Conservation (phyloP, 2,888 invertebrate genomes). For the Gastrophysa polygoni region DNA sequence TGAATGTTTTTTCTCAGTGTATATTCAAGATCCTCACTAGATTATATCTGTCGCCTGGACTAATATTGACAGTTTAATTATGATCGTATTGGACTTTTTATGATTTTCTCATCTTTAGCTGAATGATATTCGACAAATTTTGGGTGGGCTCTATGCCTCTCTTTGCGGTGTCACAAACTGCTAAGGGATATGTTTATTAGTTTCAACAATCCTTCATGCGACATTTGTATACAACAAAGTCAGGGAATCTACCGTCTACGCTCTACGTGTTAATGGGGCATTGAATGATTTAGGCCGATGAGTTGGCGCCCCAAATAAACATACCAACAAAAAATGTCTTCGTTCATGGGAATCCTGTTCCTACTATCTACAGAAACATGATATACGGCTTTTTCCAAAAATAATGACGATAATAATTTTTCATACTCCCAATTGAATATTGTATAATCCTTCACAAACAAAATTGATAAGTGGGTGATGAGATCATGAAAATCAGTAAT, state of each 20-base stretch:
- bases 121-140: constrained; percentile 34
- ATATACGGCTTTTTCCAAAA: no score
- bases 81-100: constrained; percentile 24
- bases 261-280: constrained; percentile 30
- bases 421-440: no score
- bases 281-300: constrained; percentile 33
- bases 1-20: constrained; percentile 23
- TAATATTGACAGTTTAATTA: constrained; percentile 44
- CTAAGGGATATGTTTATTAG: constrained; percentile 27
- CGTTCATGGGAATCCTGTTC: constrained; percentile 12
- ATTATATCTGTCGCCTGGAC: constrained; percentile 35
- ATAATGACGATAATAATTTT: no score
- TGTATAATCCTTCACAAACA: no score
- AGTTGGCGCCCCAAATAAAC: constrained; percentile 23
- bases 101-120: constrained; percentile 28
- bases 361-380: neutral
- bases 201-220: constrained; percentile 25
- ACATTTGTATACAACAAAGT: constrained; percentile 33
- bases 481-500: no score
- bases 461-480: no score
- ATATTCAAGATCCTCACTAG: constrained; percentile 31
- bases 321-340: constrained; percentile 9
- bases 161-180: constrained; percentile 24
- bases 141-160: constrained; percentile 24
- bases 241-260: constrained; percentile 17